Percentiles rank a stretch among this genome's conserved stretches.
Conservation (phyloP, 1,140 invertebrate species). For the Akabosia matsudoensis region DNA sequence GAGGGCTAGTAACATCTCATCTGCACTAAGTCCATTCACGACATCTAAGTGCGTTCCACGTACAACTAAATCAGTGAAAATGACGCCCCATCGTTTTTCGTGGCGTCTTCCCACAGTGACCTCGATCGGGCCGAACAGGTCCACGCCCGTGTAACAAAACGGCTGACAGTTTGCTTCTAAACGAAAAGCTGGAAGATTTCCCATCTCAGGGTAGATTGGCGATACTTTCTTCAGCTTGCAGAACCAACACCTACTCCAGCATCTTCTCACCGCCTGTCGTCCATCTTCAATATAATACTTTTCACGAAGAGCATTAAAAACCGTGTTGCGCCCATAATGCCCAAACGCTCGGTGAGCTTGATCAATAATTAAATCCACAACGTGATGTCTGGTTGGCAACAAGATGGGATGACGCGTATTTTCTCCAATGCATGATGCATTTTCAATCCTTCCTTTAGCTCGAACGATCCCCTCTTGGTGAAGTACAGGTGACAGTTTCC, state of each 20-base stretch:
- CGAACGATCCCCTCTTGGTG: constrained; percentile 29
- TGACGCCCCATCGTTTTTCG: constrained; percentile 30
- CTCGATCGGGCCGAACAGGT: constrained; percentile 32
- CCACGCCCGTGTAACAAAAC: constrained; percentile 28
- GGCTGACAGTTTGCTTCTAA: background rate
- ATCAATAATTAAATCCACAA: constrained; percentile 4
- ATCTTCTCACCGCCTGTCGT: constrained; percentile 18
- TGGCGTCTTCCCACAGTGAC: constrained; percentile 25
- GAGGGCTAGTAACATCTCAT: background rate
- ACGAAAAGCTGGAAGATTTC: constrained; percentile 13
- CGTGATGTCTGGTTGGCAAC: constrained; percentile 18
- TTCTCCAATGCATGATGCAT: background rate
- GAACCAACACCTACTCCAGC: constrained; percentile 23
- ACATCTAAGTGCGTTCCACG: background rate
- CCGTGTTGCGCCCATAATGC: constrained; percentile 29
- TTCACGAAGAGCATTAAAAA: constrained; percentile 24
- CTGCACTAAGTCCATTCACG: background rate
- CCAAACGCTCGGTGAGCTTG: constrained; percentile 3
- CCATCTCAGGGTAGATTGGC: constrained; percentile 22
- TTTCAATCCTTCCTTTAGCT: constrained; percentile 27
- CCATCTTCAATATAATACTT: constrained; percentile 30
- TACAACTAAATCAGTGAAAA: background rate
- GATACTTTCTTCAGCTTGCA: constrained; percentile 28
- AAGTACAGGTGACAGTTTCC: background rate
- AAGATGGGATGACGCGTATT: background rate